These are phyloP conservation scores for Cygnus olor DNA, from an alignment of 2,797 vertebrate genomes.

Conservation along the genomic window DNA sequence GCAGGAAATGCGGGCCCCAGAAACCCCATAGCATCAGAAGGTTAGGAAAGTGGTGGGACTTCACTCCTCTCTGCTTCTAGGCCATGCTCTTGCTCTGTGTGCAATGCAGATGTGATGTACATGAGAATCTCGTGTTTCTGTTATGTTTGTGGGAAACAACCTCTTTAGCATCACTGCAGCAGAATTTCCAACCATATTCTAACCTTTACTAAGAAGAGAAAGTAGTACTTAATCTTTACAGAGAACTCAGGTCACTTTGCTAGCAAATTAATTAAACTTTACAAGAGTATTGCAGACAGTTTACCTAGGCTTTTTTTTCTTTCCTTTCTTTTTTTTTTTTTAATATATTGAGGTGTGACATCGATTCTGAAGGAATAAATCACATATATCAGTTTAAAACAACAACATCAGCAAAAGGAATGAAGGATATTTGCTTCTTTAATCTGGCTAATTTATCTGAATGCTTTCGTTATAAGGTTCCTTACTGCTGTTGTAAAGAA, in stretches of 20 bases:
- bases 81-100: not conserved
- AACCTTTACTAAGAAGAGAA: conserved; percentile 16
- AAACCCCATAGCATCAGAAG: not conserved
- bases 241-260: not conserved
- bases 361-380: conserved; percentile 8
- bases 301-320: not conserved
- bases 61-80: not conserved
- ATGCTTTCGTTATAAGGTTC: not conserved
- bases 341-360: not conserved
- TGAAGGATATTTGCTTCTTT: conserved; percentile 1
- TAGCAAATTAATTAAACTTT: conserved; percentile 27
- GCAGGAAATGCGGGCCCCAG: not conserved
- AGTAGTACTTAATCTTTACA: not conserved
- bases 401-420: not conserved
- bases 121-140: not conserved
- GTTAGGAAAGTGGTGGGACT: not conserved
- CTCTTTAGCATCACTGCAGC: not conserved
- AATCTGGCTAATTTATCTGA: not conserved
- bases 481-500: not conserved
- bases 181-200: not conserved
- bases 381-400: not conserved
- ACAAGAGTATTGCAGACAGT: not conserved
- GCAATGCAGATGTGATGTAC: not conserved
- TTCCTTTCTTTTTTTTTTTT: not conserved
- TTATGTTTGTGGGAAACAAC: not conserved